Evolutionary conservation across 2,888 invertebrate genomes (phyloP).

Genomic region (Rhogogaster chlorosoma): DNA sequence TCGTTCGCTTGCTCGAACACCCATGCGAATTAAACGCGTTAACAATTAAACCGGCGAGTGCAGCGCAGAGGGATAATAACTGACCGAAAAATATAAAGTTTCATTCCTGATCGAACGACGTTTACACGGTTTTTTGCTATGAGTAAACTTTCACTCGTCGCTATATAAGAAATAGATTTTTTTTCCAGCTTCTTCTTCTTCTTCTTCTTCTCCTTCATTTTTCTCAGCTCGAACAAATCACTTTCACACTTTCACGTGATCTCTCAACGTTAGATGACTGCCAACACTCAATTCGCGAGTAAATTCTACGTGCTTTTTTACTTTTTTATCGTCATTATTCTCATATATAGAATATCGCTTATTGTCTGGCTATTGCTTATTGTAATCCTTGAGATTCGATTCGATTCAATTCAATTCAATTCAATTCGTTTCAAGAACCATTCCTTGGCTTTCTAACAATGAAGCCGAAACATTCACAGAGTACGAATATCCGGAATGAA

Average conservation of each 20-base stretch:
- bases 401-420: not conserved
- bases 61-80: not conserved
- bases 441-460: not conserved
- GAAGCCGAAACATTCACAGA: slow-evolving; percentile 1
- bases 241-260: not conserved
- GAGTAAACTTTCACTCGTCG: not conserved
- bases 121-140: not conserved
- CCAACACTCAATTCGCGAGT: not conserved
- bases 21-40: slow-evolving; percentile 7
- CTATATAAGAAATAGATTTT: not conserved
- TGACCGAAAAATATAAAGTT: not conserved
- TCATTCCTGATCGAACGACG: not conserved
- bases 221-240: not conserved
- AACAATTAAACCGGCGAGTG: slow-evolving; percentile 9
- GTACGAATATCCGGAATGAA: not conserved
- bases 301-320: not conserved
- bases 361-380: not conserved
- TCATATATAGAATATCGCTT: not conserved
- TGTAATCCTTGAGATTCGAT: not conserved
- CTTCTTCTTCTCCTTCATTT: not conserved
- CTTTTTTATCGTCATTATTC: not conserved
- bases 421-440: not conserved
- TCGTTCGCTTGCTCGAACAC: not conserved
- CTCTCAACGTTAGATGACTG: not conserved
- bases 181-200: not conserved